phyloP scores from a whole-genome alignment of 2,888 invertebrate genomes.

The Hirudinaria manillensis region DNA sequence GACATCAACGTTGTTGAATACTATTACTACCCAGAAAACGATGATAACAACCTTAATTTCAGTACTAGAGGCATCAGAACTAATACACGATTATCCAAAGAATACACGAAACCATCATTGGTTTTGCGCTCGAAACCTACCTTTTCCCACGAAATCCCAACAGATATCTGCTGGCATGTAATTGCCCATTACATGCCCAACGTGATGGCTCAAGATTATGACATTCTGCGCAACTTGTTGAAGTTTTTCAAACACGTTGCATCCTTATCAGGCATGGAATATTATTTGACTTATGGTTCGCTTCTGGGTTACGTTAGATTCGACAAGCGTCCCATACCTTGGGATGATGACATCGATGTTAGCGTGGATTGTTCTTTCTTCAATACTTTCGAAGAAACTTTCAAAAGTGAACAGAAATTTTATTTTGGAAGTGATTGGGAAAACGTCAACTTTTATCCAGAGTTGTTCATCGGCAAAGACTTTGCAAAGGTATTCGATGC shows the following conservation, averaged over 20 bases:
- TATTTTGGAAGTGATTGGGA: background rate
- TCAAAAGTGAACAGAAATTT: background rate
- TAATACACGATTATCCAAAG: background rate
- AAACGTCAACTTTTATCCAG: background rate
- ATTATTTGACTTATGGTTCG: constrained; percentile 6
- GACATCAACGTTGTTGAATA: background rate
- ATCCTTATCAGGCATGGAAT: constrained; percentile 8
- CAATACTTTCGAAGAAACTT: background rate
- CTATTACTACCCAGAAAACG: background rate
- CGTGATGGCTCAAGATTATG: background rate
- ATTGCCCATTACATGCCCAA: background rate
- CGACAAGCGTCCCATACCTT: background rate
- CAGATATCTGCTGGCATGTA: background rate
- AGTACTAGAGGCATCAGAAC: background rate
- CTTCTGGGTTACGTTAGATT: background rate
- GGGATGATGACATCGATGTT: constrained; percentile 18
- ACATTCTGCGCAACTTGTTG: background rate
- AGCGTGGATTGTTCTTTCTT: background rate
- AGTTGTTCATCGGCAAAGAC: background rate
- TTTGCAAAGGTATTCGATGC: background rate
- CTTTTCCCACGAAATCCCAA: background rate
- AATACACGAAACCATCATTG: background rate
- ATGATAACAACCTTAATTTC: constrained; percentile 10
- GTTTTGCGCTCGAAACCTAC: background rate
- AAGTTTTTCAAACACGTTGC: constrained; percentile 18